Conservation (phyloP, 1,140 invertebrate genomes). For the Zaprionus camerounensis region DNA sequence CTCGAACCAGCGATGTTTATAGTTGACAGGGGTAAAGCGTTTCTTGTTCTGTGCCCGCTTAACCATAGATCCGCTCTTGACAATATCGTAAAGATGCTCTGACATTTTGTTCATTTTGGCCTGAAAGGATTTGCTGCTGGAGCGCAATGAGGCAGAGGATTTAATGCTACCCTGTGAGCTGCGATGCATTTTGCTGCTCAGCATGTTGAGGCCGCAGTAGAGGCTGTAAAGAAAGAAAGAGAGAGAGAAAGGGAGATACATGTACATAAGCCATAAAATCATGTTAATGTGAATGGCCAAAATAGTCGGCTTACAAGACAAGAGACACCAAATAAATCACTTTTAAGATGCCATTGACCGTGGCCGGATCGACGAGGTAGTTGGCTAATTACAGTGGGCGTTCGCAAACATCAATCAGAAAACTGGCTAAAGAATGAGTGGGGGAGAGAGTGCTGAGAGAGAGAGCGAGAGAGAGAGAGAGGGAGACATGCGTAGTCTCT, state of each 20-base stretch:
- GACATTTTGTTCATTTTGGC: constrained; percentile 80
- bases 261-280: constrained; percentile 30
- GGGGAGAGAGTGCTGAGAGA: background rate
- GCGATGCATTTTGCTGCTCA: constrained; percentile 62
- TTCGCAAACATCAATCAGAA: constrained; percentile 69
- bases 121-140: constrained; percentile 77
- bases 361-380: constrained; percentile 42
- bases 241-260: background rate
- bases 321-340: constrained; percentile 54
- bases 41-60: constrained; percentile 95
- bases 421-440: constrained; percentile 6
- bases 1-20: constrained; percentile 93
- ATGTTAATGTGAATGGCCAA: constrained; percentile 45
- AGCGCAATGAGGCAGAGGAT: constrained; percentile 62
- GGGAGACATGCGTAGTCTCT: no score
- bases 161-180: constrained; percentile 70
- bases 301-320: constrained; percentile 66
- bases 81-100: constrained; percentile 75
- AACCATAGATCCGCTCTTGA: constrained; percentile 90
- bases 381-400: constrained; percentile 68
- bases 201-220: constrained; percentile 31
- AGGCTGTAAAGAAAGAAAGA: constrained; percentile 17
- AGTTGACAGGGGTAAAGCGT: constrained; percentile 92
- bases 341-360: constrained; percentile 59
- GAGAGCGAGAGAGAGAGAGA: background rate